These are phyloP conservation scores for Corydoras maculifer DNA, from an alignment of 2,113 vertebrate species.

Conservation along the genomic window DNA sequence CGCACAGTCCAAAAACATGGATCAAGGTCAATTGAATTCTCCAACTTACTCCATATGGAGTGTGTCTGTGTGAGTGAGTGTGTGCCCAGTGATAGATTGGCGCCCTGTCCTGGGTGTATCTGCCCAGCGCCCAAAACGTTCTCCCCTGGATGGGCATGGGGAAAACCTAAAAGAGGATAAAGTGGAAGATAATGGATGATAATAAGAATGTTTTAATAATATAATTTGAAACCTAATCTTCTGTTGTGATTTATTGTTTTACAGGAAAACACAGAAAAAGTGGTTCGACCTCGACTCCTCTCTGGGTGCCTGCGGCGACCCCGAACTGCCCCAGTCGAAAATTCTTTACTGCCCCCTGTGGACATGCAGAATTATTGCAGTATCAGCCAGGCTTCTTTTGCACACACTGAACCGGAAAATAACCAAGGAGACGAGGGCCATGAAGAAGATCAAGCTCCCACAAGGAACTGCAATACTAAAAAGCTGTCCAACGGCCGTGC, in stretches of 20 bases:
- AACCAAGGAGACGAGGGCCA: slow-evolving; percentile 46
- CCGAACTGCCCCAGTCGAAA: slow-evolving; percentile 59
- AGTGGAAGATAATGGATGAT: too few relatives aligned
- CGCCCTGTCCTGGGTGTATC: too few relatives aligned
- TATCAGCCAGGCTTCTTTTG: slow-evolving; percentile 78
- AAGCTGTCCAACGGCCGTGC: slow-evolving; percentile 74
- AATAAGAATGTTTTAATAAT: too few relatives aligned
- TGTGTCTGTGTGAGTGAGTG: too few relatives aligned
- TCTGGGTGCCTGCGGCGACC: slow-evolving; percentile 57
- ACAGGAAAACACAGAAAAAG: slow-evolving; percentile 57
- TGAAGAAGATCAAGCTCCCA: slow-evolving; percentile 39
- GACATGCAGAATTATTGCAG: slow-evolving; percentile 77
- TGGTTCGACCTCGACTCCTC: slow-evolving; percentile 47
- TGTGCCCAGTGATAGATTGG: too few relatives aligned
- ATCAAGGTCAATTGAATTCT: too few relatives aligned
- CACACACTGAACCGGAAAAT: slow-evolving; percentile 56
- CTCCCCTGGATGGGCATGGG: too few relatives aligned
- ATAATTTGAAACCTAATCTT: too few relatives aligned
- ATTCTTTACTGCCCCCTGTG: slow-evolving; percentile 61
- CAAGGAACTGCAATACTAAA: slow-evolving; percentile 70
- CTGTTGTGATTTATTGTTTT: slow-evolving; percentile 9
- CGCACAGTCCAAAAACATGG: too few relatives aligned
- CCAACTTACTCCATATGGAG: too few relatives aligned
- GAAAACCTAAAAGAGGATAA: too few relatives aligned
- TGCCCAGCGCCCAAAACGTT: too few relatives aligned